Base-by-base conservation (phyloP, 1,140 invertebrate species). In the Drosophila kanapiae region DNA sequence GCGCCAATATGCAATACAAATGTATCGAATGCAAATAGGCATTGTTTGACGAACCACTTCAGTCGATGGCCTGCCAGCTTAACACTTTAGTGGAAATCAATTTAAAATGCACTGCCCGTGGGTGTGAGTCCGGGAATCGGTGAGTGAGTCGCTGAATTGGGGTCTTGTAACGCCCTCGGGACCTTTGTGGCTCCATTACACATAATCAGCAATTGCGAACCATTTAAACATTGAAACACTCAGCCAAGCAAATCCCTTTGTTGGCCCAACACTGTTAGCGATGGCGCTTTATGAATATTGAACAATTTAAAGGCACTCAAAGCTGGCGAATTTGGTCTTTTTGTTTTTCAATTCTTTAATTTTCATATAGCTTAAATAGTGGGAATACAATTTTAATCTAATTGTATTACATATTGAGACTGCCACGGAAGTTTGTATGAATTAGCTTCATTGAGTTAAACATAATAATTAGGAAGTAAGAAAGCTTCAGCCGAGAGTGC, bases 51-150 rank as follows among this genome's bases (percentile, higher is more conserved):
- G 64, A 78, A 31, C 63, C 60, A 59, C 74, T 69, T 38, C 33
- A 42, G 42, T 49, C 35, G 29, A 33, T 71, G 65, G 69, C 51
- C 56, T 35, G 64, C 35, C 65, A 78, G 75, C 57, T 59, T 27
- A 77, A 60, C 62, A 67, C 74, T 77, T 58, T 45, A 48, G 75
- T 78, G 75, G 35, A 78, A 78, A 78, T 78, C 75, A 78, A 78
- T 78, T 71, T 60, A 38, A 40, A 63, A 78, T 62, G 38, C 49
- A 63, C 58, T 13, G 18, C 43, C 35, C 16, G 18, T 23, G 53
- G 42, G 31, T 11, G 42, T 58, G 23, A 8, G 38, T 35, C n/a
- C n/a, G 9, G 37, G 16, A 16, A 43, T 43, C 14, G 43, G 10
- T 3, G 13, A 29, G 29, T 11, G 27, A 45, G 13, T 31, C n/a